Percentiles rank a stretch among this genome's conserved stretches.
Evolutionary conservation across 2,888 invertebrate genomes (phyloP).

Genomic region (Spodoptera picta): DNA sequence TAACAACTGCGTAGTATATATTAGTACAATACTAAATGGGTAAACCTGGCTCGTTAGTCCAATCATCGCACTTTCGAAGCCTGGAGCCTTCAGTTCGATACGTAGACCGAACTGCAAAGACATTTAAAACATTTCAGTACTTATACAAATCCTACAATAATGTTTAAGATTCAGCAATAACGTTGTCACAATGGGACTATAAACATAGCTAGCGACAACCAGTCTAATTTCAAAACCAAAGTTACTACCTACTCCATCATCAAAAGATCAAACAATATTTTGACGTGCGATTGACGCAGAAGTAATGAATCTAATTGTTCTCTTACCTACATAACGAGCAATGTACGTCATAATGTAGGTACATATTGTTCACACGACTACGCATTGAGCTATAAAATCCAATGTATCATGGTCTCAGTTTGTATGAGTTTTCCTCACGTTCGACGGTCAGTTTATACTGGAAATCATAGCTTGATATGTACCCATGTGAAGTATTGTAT

Average conservation of each 20-base stretch:
- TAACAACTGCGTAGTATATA: constrained; percentile 15
- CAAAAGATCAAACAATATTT: neutral
- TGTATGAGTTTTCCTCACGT: too few relatives aligned
- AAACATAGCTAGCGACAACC: too few relatives aligned
- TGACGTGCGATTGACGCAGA: neutral
- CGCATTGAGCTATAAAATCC: too few relatives aligned
- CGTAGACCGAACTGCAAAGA: too few relatives aligned
- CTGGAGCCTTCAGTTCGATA: too few relatives aligned
- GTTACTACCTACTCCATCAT: neutral
- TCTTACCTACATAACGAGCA: constrained; percentile 1
- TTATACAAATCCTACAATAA: too few relatives aligned
- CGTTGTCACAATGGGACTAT: too few relatives aligned
- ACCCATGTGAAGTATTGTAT: neutral
- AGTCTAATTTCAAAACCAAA: neutral
- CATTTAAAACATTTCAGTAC: too few relatives aligned
- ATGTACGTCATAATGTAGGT: constrained; percentile 9
- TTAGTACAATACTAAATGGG: neutral
- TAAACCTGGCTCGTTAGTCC: neutral
- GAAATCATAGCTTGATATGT: neutral
- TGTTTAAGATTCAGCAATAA: too few relatives aligned
- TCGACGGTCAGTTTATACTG: too few relatives aligned
- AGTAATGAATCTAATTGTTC: neutral
- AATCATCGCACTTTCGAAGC: too few relatives aligned
- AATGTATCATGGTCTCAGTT: too few relatives aligned
- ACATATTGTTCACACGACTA: neutral